Evolutionary conservation across 2,113 vertebrate genomes (phyloP).

Genomic region (Monopterus albus): DNA sequence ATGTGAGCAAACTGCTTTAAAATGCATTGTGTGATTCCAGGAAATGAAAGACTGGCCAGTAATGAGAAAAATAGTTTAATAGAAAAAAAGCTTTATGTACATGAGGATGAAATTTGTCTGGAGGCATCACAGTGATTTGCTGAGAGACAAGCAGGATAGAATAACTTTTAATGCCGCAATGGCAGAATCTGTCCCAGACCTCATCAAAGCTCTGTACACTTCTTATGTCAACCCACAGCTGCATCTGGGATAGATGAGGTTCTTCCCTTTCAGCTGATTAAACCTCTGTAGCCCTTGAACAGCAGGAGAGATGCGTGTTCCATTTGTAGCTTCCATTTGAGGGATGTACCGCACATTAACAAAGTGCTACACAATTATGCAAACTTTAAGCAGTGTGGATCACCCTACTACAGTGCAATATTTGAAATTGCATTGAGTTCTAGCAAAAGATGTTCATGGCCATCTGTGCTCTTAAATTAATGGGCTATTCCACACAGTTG

Average conservation of each 20-base stretch:
- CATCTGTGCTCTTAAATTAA: neutral
- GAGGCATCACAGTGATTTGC: too few relatives aligned
- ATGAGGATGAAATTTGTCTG: too few relatives aligned
- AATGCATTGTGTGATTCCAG: too few relatives aligned
- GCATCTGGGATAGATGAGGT: slow-evolving; percentile 25
- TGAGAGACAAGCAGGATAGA: too few relatives aligned
- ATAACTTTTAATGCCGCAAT: neutral
- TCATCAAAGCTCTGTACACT: slow-evolving; percentile 15
- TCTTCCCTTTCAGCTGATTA: slow-evolving; percentile 34
- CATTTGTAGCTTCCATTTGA: slow-evolving; percentile 44
- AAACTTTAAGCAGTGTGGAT: slow-evolving; percentile 29
- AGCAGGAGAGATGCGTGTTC: slow-evolving; percentile 45
- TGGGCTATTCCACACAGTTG: neutral
- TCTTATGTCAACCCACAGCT: slow-evolving; percentile 6
- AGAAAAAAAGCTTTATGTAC: too few relatives aligned
- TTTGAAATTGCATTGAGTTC: neutral
- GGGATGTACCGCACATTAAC: slow-evolving; percentile 26
- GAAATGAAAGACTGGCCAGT: too few relatives aligned
- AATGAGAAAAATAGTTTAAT: too few relatives aligned
- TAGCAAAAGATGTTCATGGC: neutral
- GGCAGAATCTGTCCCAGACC: neutral
- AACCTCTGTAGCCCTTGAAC: slow-evolving; percentile 34
- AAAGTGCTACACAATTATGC: slow-evolving; percentile 33
- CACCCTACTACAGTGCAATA: slow-evolving; percentile 20
- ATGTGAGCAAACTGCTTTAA: too few relatives aligned